Evolutionary conservation across 2,888 invertebrate genomes (phyloP).

Genomic region (Epinotia bilunana): DNA sequence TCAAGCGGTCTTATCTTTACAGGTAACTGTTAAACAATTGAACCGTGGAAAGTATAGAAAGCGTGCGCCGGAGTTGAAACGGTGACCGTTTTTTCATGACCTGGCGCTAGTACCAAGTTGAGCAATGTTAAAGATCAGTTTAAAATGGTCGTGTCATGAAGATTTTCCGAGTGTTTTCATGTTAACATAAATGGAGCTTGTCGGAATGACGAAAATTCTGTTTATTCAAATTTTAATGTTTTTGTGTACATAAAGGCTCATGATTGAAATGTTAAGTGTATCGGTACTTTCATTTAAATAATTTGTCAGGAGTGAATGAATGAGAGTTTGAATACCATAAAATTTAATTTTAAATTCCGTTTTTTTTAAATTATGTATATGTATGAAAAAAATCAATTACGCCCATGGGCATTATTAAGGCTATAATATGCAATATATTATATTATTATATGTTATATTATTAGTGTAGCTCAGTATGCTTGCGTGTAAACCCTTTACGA

Average conservation of each 20-base stretch:
- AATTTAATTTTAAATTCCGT: too few species aligned
- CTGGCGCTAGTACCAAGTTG: slow-evolving; percentile 37
- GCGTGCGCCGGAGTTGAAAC: slow-evolving; percentile 62
- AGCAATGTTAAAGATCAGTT: slow-evolving; percentile 39
- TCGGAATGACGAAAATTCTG: too few species aligned
- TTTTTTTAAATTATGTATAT: too few species aligned
- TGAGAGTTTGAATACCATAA: too few species aligned
- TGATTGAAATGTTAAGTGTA: neutral
- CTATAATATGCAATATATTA: too few species aligned
- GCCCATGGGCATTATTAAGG: too few species aligned
- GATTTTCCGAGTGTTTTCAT: slow-evolving; percentile 43
- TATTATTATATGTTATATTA: too few species aligned
- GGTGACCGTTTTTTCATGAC: slow-evolving; percentile 50
- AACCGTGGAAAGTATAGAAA: slow-evolving; percentile 80
- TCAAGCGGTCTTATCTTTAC: slow-evolving; percentile 28
- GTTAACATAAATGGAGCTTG: neutral
- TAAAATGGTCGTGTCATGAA: slow-evolving; percentile 41
- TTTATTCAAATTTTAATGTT: too few species aligned
- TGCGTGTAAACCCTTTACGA: too few species aligned
- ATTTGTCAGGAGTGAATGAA: too few species aligned
- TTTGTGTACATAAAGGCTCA: neutral
- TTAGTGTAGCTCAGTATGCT: too few species aligned
- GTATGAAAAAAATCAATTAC: too few species aligned
- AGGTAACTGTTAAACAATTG: slow-evolving; percentile 69
- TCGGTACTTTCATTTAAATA: neutral